phyloP scores from a whole-genome alignment of 2,113 vertebrate genomes.

The Myotis davidii region DNA sequence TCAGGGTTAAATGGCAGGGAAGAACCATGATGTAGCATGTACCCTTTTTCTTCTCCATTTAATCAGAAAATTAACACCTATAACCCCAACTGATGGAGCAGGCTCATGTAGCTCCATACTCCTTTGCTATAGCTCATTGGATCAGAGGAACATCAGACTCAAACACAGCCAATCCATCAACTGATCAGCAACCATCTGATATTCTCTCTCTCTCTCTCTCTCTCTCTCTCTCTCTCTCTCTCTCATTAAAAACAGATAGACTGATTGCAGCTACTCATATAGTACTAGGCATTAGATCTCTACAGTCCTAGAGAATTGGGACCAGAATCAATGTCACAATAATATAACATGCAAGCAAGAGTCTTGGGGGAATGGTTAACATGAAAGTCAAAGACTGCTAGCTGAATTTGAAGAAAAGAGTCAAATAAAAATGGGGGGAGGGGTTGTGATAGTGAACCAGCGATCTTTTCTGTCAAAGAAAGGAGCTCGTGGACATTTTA shows the following conservation, averaged over 20 bases:
- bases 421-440: no score
- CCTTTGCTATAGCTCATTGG: not conserved
- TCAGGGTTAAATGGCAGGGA: not conserved
- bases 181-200: not conserved
- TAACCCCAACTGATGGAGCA: not conserved
- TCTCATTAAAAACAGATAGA: not conserved
- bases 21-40: not conserved
- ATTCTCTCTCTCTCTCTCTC: not conserved
- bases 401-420: no score
- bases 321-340: not conserved
- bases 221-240: not conserved
- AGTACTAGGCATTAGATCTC: not conserved
- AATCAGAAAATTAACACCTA: not conserved
- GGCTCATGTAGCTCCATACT: not conserved
- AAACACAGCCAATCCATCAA: not conserved
- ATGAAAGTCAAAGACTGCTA: no score
- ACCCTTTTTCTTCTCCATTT: not conserved
- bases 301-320: not conserved
- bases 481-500: no score
- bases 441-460: no score
- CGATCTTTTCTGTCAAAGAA: no score
- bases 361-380: not conserved
- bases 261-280: not conserved
- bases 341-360: not conserved
- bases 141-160: not conserved